Percentiles rank a stretch among this genome's conserved stretches.
Conservation (phyloP, 2,888 invertebrate species). For the Spodoptera picta region DNA sequence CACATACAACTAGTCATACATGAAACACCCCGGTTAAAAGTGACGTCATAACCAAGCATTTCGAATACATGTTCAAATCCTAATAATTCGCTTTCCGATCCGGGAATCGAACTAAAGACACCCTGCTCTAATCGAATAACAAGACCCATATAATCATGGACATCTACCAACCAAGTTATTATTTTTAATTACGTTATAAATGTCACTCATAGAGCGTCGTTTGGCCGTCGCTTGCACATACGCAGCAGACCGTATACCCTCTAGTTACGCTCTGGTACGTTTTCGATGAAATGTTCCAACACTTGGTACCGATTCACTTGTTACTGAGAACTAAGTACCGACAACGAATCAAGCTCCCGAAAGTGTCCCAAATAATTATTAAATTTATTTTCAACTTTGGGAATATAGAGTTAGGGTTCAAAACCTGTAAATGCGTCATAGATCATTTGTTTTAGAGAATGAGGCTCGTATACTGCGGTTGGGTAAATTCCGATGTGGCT, state of each 20-base stretch:
- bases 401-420: no score
- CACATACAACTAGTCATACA: no score
- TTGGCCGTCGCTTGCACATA: constrained; percentile 51
- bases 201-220: constrained; percentile 42
- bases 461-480: constrained; percentile 31
- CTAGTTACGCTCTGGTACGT: constrained; percentile 78
- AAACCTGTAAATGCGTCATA: constrained; percentile 30
- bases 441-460: constrained; percentile 30
- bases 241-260: constrained; percentile 77
- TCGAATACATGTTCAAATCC: no score
- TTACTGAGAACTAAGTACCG: constrained; percentile 25
- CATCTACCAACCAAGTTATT: constrained; percentile 10
- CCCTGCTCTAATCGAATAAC: no score
- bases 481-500: constrained; percentile 28
- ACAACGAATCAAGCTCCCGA: no score
- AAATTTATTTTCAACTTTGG: no score
- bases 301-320: constrained; percentile 44
- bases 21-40: no score
- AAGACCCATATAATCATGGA: neutral
- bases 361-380: no score
- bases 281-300: constrained; percentile 40
- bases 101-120: no score
- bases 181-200: constrained; percentile 48
- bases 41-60: no score
- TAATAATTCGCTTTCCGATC: no score